Base-by-base conservation (phyloP, 2,797 vertebrate genomes). In the Leptodactylus fallax region DNA sequence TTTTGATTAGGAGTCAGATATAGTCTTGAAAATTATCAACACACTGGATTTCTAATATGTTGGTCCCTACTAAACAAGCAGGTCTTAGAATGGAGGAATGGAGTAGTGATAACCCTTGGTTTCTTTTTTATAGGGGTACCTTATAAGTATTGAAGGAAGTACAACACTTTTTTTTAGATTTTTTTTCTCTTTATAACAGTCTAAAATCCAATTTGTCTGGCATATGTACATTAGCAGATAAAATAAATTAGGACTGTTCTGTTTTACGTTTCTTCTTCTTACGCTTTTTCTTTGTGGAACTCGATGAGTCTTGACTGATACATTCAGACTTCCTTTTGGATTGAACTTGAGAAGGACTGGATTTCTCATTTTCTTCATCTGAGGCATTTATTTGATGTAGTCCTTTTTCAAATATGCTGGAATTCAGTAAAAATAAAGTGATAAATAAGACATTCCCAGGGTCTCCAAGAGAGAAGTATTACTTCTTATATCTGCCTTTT, bases 321-420 rank as follows among this genome's bases (percentile, higher is more conserved):
- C 1, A 12, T 21, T 56, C 53, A 12, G 0, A 0, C 23, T 81
- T 6, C 60, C 80, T 87, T 91, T 91, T 92, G 9, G 27, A 19
- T 7, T n/a, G 7, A 51, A 17, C 91, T 84, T 13, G 0, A 0
- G 0, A 23, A 61, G 61, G 61, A 1, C 49, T 12, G 5, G 47
- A 53, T 8, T 10, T 25, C 36, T 21, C 6, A 19, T 10, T 67
- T 8, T 17, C 16, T 25, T 13, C 72, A 21, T 77, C 8, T 3
- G 25, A 21, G 51, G 2, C 9, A 16, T 4, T 25, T 45, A 3
- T 7, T 14, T 21, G 23, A 7, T 11, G 13, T 17, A 51, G 12
- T 51, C 12, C 2, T 6, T n/a, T 55, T 51, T 60, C 55, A 17
- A 11, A 47, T 2, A 19, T 19, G 0, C 27, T 23, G 36, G 55